Base-by-base conservation (phyloP, 2,797 vertebrate genomes). In the Buceros bicornis region DNA sequence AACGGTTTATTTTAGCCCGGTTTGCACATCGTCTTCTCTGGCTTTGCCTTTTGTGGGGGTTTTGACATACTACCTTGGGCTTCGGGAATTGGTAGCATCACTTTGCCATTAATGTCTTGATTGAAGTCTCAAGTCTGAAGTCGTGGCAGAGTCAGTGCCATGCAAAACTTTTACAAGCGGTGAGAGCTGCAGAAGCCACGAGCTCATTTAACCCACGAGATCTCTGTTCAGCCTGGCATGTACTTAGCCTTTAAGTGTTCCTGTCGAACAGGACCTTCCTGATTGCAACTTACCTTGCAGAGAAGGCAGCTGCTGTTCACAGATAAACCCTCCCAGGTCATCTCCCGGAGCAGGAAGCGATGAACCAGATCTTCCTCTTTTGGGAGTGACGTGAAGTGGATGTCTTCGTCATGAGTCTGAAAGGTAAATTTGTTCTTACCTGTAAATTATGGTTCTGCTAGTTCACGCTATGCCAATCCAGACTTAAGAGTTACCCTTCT, bases 361-460 rank as follows among this genome's bases (percentile, higher is more conserved):
- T 96, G 97, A 96, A 88, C 97, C 96, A 98, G 82, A 96, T 96
- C 97, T 97, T 97, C 97, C 97, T 97, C 97, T 93, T 97, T 97
- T 97, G 98, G 90, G 94, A 97, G 97, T 96, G 97, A 93, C 82
- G 58, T 87, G 96, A 98, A 97, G 97, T 96, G 97, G 97, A 98
- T 97, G 95, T 97, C 97, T 97, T 97, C 98, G 11, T 96, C 98
- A 97, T 95, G 97, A 98, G 97, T 97, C 97, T 96, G 97, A 98
- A 98, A 98, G 98, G 98, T 98, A 98, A 98, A 98, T 98, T 98
- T 98, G 98, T 98, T 98, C 98, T 98, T 98, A 97, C 97, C 98
- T 98, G 98, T 98, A 98, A 97, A 97, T 97, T 83, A 98, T 97
- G 98, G 98, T 98, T 98, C 98, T 98, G 98, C 98, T 98, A 98